These are phyloP conservation scores for Crambe crambe DNA, from an alignment of 37 sponge, comb jelly and placozoan genomes.

Conservation along the genomic window DNA sequence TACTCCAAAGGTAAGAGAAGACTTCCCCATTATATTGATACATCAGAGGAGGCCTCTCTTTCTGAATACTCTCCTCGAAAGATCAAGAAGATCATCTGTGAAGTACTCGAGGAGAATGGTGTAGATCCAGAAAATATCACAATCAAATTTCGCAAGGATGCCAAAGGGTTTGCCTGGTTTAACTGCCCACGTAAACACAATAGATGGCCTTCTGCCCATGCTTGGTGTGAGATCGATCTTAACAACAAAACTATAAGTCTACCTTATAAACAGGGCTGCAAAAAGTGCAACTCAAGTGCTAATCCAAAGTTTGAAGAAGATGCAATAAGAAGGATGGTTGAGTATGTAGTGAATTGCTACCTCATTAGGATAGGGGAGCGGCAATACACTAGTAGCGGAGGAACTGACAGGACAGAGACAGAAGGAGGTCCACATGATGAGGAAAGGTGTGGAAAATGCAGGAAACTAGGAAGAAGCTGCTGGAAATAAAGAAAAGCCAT, in stretches of 20 bases:
- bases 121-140: too few relatives aligned
- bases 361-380: not conserved
- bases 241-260: not conserved
- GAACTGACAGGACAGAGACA: not conserved
- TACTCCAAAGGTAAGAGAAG: too few relatives aligned
- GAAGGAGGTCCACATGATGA: conserved; percentile 33
- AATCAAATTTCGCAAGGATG: not conserved
- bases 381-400: not conserved
- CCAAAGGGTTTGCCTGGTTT: conserved; percentile 48
- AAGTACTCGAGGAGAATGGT: too few relatives aligned
- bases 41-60: too few relatives aligned
- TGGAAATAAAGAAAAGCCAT: conserved; percentile 29
- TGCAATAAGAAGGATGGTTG: conserved; percentile 26
- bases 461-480: conserved; percentile 35
- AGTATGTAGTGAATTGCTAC: conserved; percentile 32
- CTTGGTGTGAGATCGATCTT: conserved; percentile 47
- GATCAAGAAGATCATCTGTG: too few relatives aligned
- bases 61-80: too few relatives aligned
- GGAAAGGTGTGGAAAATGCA: conserved; percentile 36
- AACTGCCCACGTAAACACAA: not conserved
- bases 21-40: too few relatives aligned
- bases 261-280: conserved; percentile 10
- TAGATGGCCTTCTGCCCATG: conserved; percentile 40
- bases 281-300: conserved; percentile 5
- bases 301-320: conserved; percentile 25